Conservation (phyloP, 2,888 invertebrate species). For the Drosophila cyrtoloma region DNA sequence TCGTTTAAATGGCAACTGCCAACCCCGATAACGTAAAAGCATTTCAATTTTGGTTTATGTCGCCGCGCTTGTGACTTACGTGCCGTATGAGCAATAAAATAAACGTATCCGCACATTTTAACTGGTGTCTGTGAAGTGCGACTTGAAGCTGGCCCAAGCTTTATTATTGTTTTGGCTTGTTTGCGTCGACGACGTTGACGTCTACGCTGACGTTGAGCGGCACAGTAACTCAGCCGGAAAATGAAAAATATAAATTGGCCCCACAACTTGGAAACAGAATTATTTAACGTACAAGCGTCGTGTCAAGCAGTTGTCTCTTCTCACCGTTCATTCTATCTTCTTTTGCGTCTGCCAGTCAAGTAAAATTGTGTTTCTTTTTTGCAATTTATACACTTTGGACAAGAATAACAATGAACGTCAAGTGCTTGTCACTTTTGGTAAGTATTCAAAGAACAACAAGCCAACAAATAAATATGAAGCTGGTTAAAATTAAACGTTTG, state of each 20-base stretch:
- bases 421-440: constrained; percentile 44
- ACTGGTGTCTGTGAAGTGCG: constrained; percentile 57
- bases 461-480: constrained; percentile 1
- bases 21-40: constrained; percentile 48
- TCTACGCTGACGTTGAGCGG: constrained; percentile 55
- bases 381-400: constrained; percentile 16
- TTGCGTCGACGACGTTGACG: constrained; percentile 53
- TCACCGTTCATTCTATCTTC: constrained; percentile 11
- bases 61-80: constrained; percentile 30
- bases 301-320: constrained; percentile 62
- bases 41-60: constrained; percentile 13
- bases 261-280: constrained; percentile 76
- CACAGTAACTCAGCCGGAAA: constrained; percentile 83
- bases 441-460: constrained; percentile 17
- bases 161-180: constrained; percentile 69
- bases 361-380: constrained; percentile 19
- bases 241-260: constrained; percentile 83
- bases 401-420: constrained; percentile 34
- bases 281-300: constrained; percentile 76
- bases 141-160: constrained; percentile 55
- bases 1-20: background rate
- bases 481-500: background rate
- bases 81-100: constrained; percentile 77
- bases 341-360: background rate
- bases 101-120: constrained; percentile 38